Base-by-base conservation (phyloP, 2,888 invertebrate species). In the Saturnia japonica region DNA sequence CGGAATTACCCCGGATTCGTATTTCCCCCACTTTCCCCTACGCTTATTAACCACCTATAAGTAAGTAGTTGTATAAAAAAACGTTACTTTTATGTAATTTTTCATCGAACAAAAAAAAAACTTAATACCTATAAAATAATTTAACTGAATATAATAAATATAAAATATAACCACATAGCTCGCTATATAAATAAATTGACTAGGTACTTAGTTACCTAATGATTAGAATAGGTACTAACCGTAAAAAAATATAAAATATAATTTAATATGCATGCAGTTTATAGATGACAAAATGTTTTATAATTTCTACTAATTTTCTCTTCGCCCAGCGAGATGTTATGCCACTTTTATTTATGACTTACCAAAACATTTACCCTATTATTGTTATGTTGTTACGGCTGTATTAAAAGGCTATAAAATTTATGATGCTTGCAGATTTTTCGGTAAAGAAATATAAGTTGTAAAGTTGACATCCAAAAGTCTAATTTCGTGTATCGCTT, bases 341-440 rank as follows among this genome's bases (percentile, higher is more conserved):
- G 84, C 82, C 88, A 87, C 87, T 89, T 88, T 89, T 91, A 93
- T 94, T 93, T 92, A 93, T 92, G 91, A 89, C 88, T 91, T 91
- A 92, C 93, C 93, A 93, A 93, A 93, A 93, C 93, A 94, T 94
- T 93, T 93, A 89, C 91, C 92, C 93, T 92, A 92, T 93, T 93
- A 93, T 91, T 92, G 91, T 90, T 87, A 84, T 85, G 90, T 87
- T 89, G 89, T 91, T 93, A 93, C 89, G 90, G 92, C 93, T 91
- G 90, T 93, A 93, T 94, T 92, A 94, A 93, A 93, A 84, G 85
- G 89, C 88, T 85, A 91, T 94, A 91, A 93, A 93, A 91, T 92
- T 91, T 92, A 93, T 93, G 90, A 89, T 84, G 88, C 91, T 90
- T 89, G 89, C 89, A 80, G 79, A 88, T 79, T 82, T 76, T 73